These are phyloP conservation scores for Scrobipalpa atriplicella DNA, from an alignment of 2,888 invertebrate species.

Conservation along the genomic window DNA sequence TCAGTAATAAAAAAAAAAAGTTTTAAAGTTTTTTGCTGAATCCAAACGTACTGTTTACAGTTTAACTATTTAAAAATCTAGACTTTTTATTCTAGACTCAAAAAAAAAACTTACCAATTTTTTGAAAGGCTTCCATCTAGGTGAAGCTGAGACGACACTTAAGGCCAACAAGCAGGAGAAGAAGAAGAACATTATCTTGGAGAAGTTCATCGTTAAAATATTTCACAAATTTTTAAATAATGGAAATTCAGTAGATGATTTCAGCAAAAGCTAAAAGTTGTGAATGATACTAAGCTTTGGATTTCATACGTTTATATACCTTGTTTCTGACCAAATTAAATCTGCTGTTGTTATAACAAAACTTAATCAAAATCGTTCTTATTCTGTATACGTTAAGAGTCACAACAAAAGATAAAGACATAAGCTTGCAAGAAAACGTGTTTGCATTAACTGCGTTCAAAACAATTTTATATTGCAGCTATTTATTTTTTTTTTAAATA, in stretches of 20 bases:
- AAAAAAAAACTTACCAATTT: slow-evolving; percentile 54
- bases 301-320: slow-evolving; percentile 11
- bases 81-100: too few relatives aligned
- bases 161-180: slow-evolving; percentile 53
- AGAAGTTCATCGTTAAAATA: slow-evolving; percentile 52
- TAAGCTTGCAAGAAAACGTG: too few relatives aligned
- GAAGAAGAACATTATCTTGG: slow-evolving; percentile 51
- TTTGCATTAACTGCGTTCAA: too few relatives aligned
- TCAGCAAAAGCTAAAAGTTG: slow-evolving; percentile 4
- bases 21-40: too few relatives aligned
- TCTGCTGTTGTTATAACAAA: background rate
- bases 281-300: slow-evolving; percentile 9
- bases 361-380: too few relatives aligned
- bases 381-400: too few relatives aligned
- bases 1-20: too few relatives aligned
- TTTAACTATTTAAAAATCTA: background rate
- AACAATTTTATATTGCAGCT: too few relatives aligned
- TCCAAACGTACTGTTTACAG: too few relatives aligned
- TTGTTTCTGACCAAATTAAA: background rate
- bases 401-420: too few relatives aligned
- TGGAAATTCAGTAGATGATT: background rate
- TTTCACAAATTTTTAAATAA: background rate
- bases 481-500: background rate
- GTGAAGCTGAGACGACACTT: slow-evolving; percentile 51
- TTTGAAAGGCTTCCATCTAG: slow-evolving; percentile 59